Percentiles rank a stretch among this genome's conserved stretches.
Evolutionary conservation across 2,113 vertebrate species (phyloP).

Genomic region (Paracanthobrama guichenoti): DNA sequence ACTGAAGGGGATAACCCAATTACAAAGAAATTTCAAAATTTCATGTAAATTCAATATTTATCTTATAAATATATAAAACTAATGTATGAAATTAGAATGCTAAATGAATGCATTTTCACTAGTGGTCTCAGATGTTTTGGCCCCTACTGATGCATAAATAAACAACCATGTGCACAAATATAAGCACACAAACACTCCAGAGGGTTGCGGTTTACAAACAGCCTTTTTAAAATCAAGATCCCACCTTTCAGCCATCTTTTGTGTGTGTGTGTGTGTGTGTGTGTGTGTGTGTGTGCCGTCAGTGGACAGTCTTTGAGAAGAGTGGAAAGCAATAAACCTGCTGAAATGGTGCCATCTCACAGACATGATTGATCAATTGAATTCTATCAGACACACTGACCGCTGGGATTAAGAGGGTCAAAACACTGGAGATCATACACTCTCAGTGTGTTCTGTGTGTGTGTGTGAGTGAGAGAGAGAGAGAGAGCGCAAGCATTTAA

Average conservation of each 20-base stretch:
- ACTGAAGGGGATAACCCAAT: not conserved
- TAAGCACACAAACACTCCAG: not conserved
- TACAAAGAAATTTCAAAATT: not conserved
- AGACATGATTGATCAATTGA: constrained; percentile 99
- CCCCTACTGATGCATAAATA: not conserved
- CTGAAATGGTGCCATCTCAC: constrained; percentile 99
- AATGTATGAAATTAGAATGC: not conserved
- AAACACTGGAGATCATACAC: constrained; percentile 89
- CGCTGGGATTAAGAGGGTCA: constrained; percentile 99
- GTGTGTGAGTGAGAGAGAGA: constrained; percentile 15
- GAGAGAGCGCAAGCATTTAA: constrained; percentile 11
- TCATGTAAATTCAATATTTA: not conserved
- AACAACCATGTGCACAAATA: not conserved
- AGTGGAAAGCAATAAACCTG: constrained; percentile 97
- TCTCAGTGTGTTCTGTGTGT: constrained; percentile 68
- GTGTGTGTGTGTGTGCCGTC: constrained; percentile 26
- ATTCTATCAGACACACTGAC: constrained; percentile 99
- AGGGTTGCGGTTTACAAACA: not conserved
- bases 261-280: constrained; percentile 17
- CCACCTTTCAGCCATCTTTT: constrained; percentile 21
- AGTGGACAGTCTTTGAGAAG: constrained; percentile 77
- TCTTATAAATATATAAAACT: not conserved
- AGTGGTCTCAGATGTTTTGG: not conserved
- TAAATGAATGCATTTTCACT: not conserved
- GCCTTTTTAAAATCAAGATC: not conserved